A percentile compares a stretch with the other conserved stretches of the same genome.
Evolutionary conservation across 2,797 vertebrate genomes (phyloP).

Genomic region (Erethizon dorsatum): DNA sequence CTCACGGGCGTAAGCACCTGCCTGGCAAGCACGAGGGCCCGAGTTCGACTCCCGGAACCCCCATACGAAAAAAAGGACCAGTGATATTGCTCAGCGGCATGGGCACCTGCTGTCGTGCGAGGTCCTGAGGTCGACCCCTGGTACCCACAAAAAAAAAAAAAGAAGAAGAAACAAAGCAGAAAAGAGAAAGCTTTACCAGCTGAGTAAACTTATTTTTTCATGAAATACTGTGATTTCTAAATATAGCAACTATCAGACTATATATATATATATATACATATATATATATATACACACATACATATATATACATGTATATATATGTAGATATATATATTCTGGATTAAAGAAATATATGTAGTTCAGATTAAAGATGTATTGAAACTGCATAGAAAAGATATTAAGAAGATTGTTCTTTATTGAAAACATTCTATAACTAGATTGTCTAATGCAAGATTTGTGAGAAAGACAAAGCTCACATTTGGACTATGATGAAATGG

Average conservation of each 20-base stretch:
- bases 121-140: no score
- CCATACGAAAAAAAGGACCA: no score
- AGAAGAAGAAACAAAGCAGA: not conserved
- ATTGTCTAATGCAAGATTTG: slow-evolving; percentile 82
- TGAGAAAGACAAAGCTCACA: slow-evolving; percentile 72
- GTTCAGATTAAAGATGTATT: slow-evolving; percentile 80
- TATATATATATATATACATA: not conserved
- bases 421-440: slow-evolving; percentile 81
- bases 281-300: not conserved
- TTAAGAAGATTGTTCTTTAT: slow-evolving; percentile 83
- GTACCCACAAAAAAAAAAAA: no score
- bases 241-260: slow-evolving; percentile 66
- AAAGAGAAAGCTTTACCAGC: slow-evolving; percentile 47
- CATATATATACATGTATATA: slow-evolving; percentile 52
- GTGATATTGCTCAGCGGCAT: no score
- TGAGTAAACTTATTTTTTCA: slow-evolving; percentile 47
- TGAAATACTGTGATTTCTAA: slow-evolving; percentile 76
- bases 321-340: no score
- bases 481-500: slow-evolving; percentile 75
- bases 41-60: no score
- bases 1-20: no score
- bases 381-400: slow-evolving; percentile 82
- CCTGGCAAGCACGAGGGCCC: no score
- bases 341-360: slow-evolving; percentile 59
- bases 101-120: no score